These are phyloP conservation scores for Dasypolia templi DNA, from an alignment of 2,888 invertebrate species.

Conservation along the genomic window DNA sequence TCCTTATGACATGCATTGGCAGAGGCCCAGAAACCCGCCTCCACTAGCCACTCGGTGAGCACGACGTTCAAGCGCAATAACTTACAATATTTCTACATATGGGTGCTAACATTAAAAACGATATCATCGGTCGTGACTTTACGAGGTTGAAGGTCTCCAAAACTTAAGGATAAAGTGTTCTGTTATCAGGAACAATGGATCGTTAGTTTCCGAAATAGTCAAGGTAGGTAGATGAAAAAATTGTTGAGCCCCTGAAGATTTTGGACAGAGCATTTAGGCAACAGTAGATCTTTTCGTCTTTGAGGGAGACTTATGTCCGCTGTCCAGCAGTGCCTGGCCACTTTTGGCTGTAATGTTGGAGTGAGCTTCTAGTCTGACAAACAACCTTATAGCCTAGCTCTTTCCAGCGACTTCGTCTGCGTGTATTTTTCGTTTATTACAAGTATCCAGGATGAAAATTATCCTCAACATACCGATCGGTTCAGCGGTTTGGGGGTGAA, in stretches of 20 bases:
- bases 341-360: not conserved
- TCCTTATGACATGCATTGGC: constrained; percentile 49
- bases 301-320: not conserved
- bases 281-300: not conserved
- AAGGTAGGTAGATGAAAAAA: not conserved
- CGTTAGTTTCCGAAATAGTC: constrained; percentile 48
- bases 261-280: not conserved
- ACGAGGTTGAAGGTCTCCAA: constrained; percentile 14
- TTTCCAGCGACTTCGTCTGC: not conserved
- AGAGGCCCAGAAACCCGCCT: constrained; percentile 40
- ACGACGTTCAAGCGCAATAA: constrained; percentile 37
- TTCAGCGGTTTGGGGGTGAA: not conserved
- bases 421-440: not conserved
- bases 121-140: constrained; percentile 44
- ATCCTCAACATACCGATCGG: not conserved
- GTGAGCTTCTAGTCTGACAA: not conserved
- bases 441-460: not conserved
- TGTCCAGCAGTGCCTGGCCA: not conserved
- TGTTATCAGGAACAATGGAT: constrained; percentile 48
- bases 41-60: constrained; percentile 15
- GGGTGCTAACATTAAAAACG: constrained; percentile 24
- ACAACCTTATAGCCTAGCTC: not conserved
- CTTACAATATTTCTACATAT: constrained; percentile 25
- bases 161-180: constrained; percentile 39
- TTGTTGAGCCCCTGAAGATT: constrained; percentile 12